These are phyloP conservation scores for Oreonectes daqikongensis DNA, from an alignment of 2,797 vertebrate genomes.

Conservation along the genomic window DNA sequence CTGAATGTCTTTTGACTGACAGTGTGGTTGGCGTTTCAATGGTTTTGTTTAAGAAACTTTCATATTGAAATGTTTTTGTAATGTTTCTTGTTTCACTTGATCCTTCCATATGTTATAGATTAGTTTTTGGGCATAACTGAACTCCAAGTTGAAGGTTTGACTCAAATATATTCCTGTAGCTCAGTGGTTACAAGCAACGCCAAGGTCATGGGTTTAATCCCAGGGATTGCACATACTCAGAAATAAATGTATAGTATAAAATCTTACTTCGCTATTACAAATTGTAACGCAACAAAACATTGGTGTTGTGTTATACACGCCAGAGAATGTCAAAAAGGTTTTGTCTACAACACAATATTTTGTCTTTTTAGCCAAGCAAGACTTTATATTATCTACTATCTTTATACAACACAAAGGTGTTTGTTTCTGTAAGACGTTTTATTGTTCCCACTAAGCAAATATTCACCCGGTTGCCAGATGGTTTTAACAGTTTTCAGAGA, in stretches of 20 bases:
- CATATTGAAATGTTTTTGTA: neutral
- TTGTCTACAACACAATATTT: neutral
- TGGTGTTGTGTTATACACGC: neutral
- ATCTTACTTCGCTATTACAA: neutral
- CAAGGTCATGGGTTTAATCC: no score
- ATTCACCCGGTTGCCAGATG: constrained; percentile 10
- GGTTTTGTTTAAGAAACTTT: neutral
- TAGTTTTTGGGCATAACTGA: constrained; percentile 17
- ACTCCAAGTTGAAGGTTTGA: neutral
- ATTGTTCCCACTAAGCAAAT: constrained; percentile 10
- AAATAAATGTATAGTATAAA: no score
- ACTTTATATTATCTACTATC: neutral
- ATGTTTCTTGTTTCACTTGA: neutral
- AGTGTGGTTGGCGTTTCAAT: neutral
- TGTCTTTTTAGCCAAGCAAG: neutral
- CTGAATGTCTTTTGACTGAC: neutral
- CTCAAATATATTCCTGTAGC: no score
- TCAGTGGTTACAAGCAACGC: no score
- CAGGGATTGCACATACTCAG: no score
- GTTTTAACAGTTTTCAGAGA: neutral
- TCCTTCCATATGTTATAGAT: constrained; percentile 12
- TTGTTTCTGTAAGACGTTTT: neutral
- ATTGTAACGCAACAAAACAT: constrained; percentile 3
- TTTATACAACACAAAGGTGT: neutral
- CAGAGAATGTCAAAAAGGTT: constrained; percentile 14